A percentile compares a stretch with the other conserved stretches of the same genome.
phyloP scores from a whole-genome alignment of 2,797 vertebrate species.

The Gambusia yucatana region DNA sequence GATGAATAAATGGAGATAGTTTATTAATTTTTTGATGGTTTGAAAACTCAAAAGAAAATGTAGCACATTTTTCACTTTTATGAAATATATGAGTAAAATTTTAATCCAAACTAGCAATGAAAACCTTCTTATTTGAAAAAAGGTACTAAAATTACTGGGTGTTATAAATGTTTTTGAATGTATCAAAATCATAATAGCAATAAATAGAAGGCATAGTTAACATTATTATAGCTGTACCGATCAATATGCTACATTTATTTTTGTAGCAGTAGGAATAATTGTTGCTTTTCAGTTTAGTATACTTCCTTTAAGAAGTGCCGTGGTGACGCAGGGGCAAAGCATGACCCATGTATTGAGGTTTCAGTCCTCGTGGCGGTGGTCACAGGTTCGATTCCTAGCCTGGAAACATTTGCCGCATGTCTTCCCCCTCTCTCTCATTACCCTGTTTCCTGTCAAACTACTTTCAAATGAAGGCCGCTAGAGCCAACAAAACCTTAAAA shows the following conservation, averaged over 20 bases:
- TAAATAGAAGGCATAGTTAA: neutral
- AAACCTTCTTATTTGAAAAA: neutral
- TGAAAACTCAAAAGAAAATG: neutral
- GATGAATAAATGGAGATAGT: neutral
- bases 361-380: too few species aligned
- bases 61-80: neutral
- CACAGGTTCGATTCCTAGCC: too few species aligned
- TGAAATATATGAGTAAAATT: neutral
- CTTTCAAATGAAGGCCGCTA: too few species aligned
- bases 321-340: too few species aligned
- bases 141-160: neutral
- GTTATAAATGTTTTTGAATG: neutral
- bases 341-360: too few species aligned
- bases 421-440: too few species aligned
- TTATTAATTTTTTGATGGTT: neutral
- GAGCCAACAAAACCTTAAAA: too few species aligned
- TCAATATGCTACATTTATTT: neutral
- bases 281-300: neutral
- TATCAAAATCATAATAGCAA: neutral
- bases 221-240: neutral
- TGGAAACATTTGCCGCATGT: too few species aligned
- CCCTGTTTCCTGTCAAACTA: too few species aligned
- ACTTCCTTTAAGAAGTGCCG: neutral
- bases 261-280: conserved; percentile 1
- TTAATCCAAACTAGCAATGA: neutral